Base-by-base conservation (phyloP, 2,888 invertebrate species). In the Orthosia gracilis region DNA sequence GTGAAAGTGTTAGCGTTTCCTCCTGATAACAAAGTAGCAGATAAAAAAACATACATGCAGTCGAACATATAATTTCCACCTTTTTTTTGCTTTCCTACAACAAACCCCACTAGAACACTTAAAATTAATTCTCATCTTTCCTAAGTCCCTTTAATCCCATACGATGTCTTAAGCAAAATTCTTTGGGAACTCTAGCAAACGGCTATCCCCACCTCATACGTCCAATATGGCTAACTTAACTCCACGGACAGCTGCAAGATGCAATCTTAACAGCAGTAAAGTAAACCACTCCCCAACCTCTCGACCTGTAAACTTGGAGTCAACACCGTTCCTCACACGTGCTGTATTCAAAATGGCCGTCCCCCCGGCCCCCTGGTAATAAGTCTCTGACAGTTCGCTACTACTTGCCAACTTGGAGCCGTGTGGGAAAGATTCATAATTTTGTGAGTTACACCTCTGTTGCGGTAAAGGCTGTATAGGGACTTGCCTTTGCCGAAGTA, bases 311-410 rank as follows among this genome's bases (percentile, higher is more conserved):
- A 75, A 83, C 84, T 86, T 78, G 69, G 66, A 80, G 70, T 57
- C 65, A 73, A 79, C 69, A 68, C 57, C 49, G 65, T 57, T 52
- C 13, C 55, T 68, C 76, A 69, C 73, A 82, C 72, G 78, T 82
- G 83, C 78, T 63, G 69, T 83, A 83, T 87, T 85, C 85, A 85
- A 86, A 72, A 87, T 86, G 69, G 64, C 74, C 59, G n/a, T 49
- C 54, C 50, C 69, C 81, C 79, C 5, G 2, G 57, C 71, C 79
- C 80, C 76, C 66, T 65, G 71, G 64, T 79, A 78, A 84, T 78
- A 78, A 66, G 69, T 82, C 82, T 77, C 47, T 63, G 62, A 58
- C 77, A 83, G 73, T 77, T 84, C 21, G n/a, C 69, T 50, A 70
- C 62, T 69, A 84, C 68, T 87, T 78, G 68, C 64, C 71, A 82